Conservation (phyloP, 2,888 invertebrate species). For the Drosophila buzzatii region DNA sequence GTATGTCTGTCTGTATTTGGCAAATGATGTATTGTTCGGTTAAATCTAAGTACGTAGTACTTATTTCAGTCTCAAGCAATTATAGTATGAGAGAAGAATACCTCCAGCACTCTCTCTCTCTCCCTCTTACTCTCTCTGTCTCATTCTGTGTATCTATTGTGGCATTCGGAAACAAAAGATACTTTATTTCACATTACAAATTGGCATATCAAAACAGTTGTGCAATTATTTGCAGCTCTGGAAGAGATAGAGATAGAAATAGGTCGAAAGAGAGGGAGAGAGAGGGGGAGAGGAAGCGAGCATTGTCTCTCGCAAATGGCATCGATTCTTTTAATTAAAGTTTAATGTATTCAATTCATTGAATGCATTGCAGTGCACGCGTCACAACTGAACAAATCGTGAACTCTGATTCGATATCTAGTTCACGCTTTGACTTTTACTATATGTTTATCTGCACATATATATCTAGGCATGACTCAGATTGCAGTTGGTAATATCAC, state of each 20-base stretch:
- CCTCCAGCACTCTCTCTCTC: not conserved
- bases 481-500: not conserved
- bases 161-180: constrained; percentile 50
- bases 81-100: constrained; percentile 22
- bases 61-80: constrained; percentile 22
- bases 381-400: constrained; percentile 1
- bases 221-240: constrained; percentile 47
- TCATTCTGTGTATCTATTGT: constrained; percentile 4
- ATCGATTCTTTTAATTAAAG: constrained; percentile 38
- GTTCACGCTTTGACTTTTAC: constrained; percentile 32
- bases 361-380: not conserved
- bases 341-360: constrained; percentile 30
- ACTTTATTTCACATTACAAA: constrained; percentile 36
- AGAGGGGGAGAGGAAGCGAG: not conserved
- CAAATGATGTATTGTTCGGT: constrained; percentile 26
- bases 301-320: constrained; percentile 38
- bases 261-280: not conserved
- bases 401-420: not conserved
- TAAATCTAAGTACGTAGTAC: constrained; percentile 11
- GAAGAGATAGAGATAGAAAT: constrained; percentile 16
- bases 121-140: not conserved
- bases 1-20: not conserved
- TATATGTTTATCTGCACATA: constrained; percentile 11
- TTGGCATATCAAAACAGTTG: constrained; percentile 58
- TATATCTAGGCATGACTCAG: constrained; percentile 20